A percentile compares a stretch with the other conserved stretches of the same genome.
Conservation (phyloP, 2,113 vertebrate species). For the Cettia cetti region DNA sequence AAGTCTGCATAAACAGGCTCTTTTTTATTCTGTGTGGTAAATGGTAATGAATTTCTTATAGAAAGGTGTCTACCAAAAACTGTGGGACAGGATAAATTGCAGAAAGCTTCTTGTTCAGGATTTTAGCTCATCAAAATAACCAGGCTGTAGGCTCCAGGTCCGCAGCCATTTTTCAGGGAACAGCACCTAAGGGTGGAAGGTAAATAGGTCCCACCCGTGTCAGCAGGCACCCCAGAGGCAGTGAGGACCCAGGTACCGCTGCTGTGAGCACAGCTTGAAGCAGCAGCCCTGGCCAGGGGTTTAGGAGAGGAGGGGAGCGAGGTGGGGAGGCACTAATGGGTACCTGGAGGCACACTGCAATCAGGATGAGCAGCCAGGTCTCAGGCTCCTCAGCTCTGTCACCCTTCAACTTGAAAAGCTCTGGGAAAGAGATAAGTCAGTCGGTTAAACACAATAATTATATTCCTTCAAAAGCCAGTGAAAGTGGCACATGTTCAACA, state of each 20-base stretch:
- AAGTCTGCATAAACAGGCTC: neutral
- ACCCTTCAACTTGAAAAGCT: conserved; percentile 25
- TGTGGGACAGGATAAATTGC: neutral
- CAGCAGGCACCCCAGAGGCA: neutral
- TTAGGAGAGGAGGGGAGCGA: neutral
- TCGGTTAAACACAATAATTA: conserved; percentile 59
- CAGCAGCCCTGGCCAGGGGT: neutral
- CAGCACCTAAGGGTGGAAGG: neutral
- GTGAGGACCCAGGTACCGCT: fast-evolving
- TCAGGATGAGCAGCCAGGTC: neutral
- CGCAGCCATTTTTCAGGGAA: neutral
- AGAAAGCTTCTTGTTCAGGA: neutral
- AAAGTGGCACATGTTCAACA: conserved; percentile 26
- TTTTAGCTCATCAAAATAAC: neutral
- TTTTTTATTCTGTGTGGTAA: neutral
- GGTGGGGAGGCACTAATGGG: neutral
- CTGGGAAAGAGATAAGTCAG: conserved; percentile 33
- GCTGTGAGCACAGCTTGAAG: neutral
- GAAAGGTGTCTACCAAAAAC: neutral
- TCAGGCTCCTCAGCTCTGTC: neutral
- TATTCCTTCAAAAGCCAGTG: conserved; percentile 43
- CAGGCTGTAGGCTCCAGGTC: fast-evolving
- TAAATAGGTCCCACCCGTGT: neutral
- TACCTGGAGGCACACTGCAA: neutral
- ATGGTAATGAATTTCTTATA: neutral